A percentile compares a stretch with the other conserved stretches of the same genome.
Conservation (phyloP, 2,797 vertebrate genomes). For the Pseudochirops cupreus region DNA sequence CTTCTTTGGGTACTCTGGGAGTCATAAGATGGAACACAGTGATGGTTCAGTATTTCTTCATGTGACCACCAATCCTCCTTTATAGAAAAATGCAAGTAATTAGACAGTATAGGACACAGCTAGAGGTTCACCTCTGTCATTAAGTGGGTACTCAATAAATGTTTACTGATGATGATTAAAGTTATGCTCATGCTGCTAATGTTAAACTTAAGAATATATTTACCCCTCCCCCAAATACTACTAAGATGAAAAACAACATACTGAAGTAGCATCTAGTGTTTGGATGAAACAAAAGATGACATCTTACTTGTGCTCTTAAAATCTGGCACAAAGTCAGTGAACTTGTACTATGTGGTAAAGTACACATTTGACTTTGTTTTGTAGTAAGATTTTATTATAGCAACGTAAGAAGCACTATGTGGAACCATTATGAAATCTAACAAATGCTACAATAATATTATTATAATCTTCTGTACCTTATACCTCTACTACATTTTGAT, state of each 20-base stretch:
- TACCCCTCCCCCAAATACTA: conserved; percentile 22
- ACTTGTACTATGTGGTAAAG: conserved; percentile 36
- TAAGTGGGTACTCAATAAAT: background rate
- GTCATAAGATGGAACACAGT: conserved; percentile 66
- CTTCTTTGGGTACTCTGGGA: conserved; percentile 74
- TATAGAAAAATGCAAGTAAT: conserved; percentile 54
- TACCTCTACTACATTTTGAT: background rate
- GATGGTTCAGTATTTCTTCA: background rate
- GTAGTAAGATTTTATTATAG: conserved; percentile 29
- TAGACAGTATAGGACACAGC: conserved; percentile 27
- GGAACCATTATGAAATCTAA: conserved; percentile 46
- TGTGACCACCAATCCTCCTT: conserved; percentile 78
- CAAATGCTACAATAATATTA: background rate
- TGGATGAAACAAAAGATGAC: conserved; percentile 52
- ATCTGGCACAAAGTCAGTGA: background rate
- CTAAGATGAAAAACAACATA: conserved; percentile 55
- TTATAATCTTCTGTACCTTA: conserved; percentile 11
- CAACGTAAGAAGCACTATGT: background rate
- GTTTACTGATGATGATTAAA: background rate
- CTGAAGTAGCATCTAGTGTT: conserved; percentile 14
- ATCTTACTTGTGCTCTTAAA: conserved; percentile 31
- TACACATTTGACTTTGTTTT: conserved; percentile 36
- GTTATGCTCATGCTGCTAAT: conserved; percentile 26
- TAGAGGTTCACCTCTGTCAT: background rate
- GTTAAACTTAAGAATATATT: conserved; percentile 45